These are phyloP conservation scores for Dromococcyx pavoninus DNA, from an alignment of 2,797 vertebrate species.

Conservation along the genomic window DNA sequence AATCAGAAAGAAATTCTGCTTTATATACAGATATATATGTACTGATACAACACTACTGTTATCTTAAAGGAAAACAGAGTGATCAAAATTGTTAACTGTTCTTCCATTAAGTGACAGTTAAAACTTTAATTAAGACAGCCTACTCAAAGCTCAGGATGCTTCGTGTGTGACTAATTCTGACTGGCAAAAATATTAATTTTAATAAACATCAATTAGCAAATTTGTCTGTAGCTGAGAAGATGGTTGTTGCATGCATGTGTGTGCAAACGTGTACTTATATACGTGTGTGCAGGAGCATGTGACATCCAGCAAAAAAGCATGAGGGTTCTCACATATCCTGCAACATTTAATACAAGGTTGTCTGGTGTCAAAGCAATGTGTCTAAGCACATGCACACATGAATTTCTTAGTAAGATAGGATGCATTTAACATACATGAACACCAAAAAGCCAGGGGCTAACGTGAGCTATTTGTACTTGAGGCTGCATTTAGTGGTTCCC, in stretches of 20 bases:
- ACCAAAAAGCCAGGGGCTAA: not conserved
- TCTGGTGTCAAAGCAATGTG: not conserved
- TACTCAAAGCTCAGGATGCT: not conserved
- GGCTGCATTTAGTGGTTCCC: not conserved
- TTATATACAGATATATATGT: not conserved
- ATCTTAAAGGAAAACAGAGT: not conserved
- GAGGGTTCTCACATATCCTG: not conserved
- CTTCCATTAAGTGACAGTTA: slow-evolving; percentile 57
- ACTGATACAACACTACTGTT: not conserved
- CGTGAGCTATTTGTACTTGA: fast-evolving
- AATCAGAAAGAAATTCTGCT: slow-evolving; percentile 27
- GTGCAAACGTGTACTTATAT: too few relatives aligned
- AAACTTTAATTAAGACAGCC: slow-evolving; percentile 58
- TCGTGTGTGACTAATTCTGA: slow-evolving; percentile 20
- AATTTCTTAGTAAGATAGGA: not conserved
- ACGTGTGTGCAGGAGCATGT: fast-evolving
- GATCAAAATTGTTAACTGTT: slow-evolving; percentile 55
- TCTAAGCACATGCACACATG: fast-evolving
- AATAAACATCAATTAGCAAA: slow-evolving; percentile 26
- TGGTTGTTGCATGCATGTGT: not conserved
- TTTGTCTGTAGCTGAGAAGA: not conserved
- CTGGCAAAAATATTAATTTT: slow-evolving; percentile 55
- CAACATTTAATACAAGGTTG: not conserved
- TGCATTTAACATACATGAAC: not conserved
- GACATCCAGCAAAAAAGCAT: not conserved